Evolutionary conservation across 2,888 invertebrate genomes (phyloP), one percentile per base, ranked within the genome.

Genomic region (Siphlonurus alternatus): DNA sequence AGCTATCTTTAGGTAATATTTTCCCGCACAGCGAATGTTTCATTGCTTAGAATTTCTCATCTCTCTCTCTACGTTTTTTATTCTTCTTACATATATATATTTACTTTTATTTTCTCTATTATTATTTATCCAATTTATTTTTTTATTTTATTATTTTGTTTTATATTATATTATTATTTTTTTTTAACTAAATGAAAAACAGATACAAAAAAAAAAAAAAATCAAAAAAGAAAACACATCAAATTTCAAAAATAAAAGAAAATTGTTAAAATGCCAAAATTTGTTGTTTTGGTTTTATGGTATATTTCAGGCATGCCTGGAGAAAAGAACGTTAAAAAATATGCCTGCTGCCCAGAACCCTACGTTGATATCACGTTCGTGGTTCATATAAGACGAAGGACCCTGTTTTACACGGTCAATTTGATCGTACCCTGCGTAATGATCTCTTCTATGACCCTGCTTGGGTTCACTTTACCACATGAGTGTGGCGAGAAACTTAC

Each of bases 1-100:
- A 99, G 79, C 86, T 99, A 71, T 97, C 98, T 70, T 83, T 99
- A 77, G 95, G 94, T 92, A 81, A 74, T 68, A 68, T 63, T 67
- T 68, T n/a, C n/a, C n/a, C n/a, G 66, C 66, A 66, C 66, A 63
- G 66, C 65, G 66, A 66, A 65, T 66, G 67, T 67, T 67, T n/a
- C 38, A 38, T 38, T 5, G 38, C 38, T 38, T 38, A 38, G 38
- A 38, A 63, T 62, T 62, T 63, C 66, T 65, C 64, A 56, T 64
- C 66, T 68, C 65, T 66, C 61, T 66, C 66, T 66, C 64, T 63
- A 67, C 67, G 66, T 67, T 68, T 67, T 64, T 38, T 61, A 66
- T 67, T 61, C 24, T n/a, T 61, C 23, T 61, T n/a, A 56, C 59
- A 23, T 63, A 51, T 63, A 59, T 25, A 56, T 51, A 59, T 63